A percentile compares a stretch with the other conserved stretches of the same genome.
Evolutionary conservation across 2,113 vertebrate genomes (phyloP).

Genomic region (Ammodramus savannarum): DNA sequence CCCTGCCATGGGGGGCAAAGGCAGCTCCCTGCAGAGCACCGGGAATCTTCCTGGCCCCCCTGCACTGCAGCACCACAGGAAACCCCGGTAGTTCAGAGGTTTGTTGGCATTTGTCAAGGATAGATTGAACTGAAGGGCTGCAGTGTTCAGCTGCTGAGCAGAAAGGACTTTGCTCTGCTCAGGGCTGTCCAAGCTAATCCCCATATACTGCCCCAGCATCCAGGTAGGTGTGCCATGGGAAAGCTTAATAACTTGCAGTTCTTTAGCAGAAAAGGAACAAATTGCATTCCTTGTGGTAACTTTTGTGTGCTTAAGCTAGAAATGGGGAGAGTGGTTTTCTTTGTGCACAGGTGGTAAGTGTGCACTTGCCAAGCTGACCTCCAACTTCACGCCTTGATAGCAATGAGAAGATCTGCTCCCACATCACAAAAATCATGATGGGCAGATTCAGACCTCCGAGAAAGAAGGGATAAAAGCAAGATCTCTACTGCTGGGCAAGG

Average conservation of each 20-base stretch:
- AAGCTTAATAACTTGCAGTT: background rate
- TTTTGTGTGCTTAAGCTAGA: background rate
- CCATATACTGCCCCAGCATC: background rate
- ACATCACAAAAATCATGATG: background rate
- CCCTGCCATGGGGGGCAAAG: background rate
- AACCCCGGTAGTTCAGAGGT: background rate
- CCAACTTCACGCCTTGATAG: background rate
- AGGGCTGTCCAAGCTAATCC: background rate
- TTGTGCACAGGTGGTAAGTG: background rate
- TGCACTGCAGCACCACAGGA: background rate
- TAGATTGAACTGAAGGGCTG: background rate
- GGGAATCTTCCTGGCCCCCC: accelerated
- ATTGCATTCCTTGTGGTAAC: background rate
- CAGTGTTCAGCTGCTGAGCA: background rate
- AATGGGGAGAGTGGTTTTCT: background rate
- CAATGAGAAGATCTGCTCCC: slow-evolving; percentile 2
- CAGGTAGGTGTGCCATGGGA: background rate
- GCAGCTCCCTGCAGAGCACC: background rate
- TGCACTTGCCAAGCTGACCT: background rate
- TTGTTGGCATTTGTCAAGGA: background rate
- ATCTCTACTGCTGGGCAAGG: background rate
- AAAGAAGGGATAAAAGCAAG: background rate
- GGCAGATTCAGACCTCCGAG: background rate
- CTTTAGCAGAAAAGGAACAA: background rate
- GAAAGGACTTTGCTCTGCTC: background rate